phyloP scores from a whole-genome alignment of 2,797 vertebrate genomes.

The Apodemus agrarius region DNA sequence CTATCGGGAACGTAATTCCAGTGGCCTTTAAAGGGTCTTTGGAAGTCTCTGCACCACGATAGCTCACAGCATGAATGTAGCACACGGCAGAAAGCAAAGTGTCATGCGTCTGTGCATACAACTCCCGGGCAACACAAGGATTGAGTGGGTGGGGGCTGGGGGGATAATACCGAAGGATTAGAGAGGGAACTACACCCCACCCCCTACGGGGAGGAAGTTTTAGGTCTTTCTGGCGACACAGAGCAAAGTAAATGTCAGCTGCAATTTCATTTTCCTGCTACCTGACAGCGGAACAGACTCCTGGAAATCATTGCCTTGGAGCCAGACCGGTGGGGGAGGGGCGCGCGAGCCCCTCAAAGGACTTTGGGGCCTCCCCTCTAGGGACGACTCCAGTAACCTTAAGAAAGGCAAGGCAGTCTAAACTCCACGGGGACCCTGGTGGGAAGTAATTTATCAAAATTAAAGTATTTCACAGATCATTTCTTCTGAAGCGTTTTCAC shows the following conservation, averaged over 20 bases:
- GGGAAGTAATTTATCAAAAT: conserved; percentile 71
- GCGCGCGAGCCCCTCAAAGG: not conserved
- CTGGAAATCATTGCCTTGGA: not conserved
- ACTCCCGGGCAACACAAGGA: not conserved
- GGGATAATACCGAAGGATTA: not conserved
- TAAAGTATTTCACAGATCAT: conserved; percentile 75
- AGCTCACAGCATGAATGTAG: not conserved
- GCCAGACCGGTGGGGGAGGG: not conserved
- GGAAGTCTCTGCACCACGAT: not conserved
- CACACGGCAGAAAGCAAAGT: not conserved
- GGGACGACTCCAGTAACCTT: conserved; percentile 4
- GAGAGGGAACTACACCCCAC: not conserved
- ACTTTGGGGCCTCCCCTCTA: not conserved
- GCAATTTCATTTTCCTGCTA: conserved; percentile 7
- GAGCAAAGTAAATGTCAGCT: not conserved
- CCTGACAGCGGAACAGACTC: not conserved
- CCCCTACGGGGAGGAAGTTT: not conserved
- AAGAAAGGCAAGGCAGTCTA: conserved; percentile 3
- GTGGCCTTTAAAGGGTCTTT: not conserved
- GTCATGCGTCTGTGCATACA: not conserved
- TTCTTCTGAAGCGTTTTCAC: conserved; percentile 66
- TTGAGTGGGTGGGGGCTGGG: not conserved
- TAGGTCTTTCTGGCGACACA: not conserved
- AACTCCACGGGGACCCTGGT: conserved; percentile 23
- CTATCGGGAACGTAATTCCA: not conserved